Percentiles rank a stretch among this genome's conserved stretches.
Evolutionary conservation across 2,113 vertebrate species (phyloP).

Genomic region (Rana temporaria): DNA sequence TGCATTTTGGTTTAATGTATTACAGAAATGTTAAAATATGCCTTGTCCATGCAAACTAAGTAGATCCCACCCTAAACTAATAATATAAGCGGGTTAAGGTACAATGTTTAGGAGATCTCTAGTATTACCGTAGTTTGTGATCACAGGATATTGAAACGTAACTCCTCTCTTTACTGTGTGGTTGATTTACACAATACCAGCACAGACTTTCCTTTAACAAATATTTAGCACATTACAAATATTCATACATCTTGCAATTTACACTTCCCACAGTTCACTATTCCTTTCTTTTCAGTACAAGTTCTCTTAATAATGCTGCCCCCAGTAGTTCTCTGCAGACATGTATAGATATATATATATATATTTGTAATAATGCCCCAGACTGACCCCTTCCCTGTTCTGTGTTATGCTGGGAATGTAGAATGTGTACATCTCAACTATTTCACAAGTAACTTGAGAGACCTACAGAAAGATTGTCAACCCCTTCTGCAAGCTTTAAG

Average conservation of each 20-base stretch:
- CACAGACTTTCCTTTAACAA: conserved; percentile 30
- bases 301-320: background rate
- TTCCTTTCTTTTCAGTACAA: conserved; percentile 8
- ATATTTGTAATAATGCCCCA: conserved; percentile 23
- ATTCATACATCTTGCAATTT: conserved; percentile 26
- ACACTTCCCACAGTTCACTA: conserved; percentile 7
- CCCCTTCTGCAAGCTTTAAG: conserved; percentile 13
- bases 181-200: background rate
- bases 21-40: no score
- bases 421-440: conserved; percentile 56
- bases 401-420: conserved; percentile 41
- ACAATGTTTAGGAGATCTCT: no score
- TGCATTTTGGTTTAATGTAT: no score
- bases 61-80: no score
- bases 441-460: conserved; percentile 47
- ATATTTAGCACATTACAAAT: conserved; percentile 20
- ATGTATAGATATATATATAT: conserved; percentile 13
- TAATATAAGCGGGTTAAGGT: no score
- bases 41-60: no score
- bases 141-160: background rate
- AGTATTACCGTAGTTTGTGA: no score
- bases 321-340: background rate
- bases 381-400: conserved; percentile 35
- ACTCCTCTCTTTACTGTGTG: background rate
- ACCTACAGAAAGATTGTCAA: conserved; percentile 35